Conservation (phyloP, 1,140 invertebrate species). For the Hormaphis cornu region DNA sequence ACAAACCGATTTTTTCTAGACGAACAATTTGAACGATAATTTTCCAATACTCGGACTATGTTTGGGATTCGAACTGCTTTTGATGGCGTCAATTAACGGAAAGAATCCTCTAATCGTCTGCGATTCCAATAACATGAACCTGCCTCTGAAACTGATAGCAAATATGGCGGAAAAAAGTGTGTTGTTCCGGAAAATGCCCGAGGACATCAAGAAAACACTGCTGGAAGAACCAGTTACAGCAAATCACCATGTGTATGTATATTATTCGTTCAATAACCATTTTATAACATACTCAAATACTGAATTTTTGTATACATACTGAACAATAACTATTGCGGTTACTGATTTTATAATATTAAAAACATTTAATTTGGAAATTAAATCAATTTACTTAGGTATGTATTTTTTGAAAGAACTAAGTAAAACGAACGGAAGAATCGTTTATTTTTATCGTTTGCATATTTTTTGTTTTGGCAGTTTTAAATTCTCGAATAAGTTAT, state of each 20-base stretch:
- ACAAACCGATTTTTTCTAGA: slow-evolving; percentile 38
- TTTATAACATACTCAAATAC: no score
- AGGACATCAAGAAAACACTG: not conserved
- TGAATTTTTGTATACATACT: no score
- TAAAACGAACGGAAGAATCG: no score
- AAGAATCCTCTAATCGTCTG: slow-evolving; percentile 44
- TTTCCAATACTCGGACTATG: slow-evolving; percentile 85
- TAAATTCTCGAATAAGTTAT: no score
- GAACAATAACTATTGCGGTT: no score
- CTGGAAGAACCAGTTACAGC: not conserved
- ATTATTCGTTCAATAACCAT: no score
- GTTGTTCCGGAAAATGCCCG: not conserved
- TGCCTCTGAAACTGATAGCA: slow-evolving; percentile 63
- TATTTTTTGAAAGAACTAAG: no score
- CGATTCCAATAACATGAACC: slow-evolving; percentile 46
- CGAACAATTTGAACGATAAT: slow-evolving; percentile 61
- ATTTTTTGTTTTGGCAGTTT: no score
- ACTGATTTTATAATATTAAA: no score
- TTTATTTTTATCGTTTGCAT: no score
- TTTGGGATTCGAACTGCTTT: slow-evolving; percentile 74
- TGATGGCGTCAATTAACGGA: slow-evolving; percentile 56
- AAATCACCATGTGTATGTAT: not conserved
- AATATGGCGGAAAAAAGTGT: slow-evolving; percentile 44
- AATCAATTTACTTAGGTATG: no score
- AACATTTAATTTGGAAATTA: no score